A percentile compares a stretch with the other conserved stretches of the same genome.
phyloP scores from a whole-genome alignment of 2,888 invertebrate genomes.

The Plagiodera versicolora region DNA sequence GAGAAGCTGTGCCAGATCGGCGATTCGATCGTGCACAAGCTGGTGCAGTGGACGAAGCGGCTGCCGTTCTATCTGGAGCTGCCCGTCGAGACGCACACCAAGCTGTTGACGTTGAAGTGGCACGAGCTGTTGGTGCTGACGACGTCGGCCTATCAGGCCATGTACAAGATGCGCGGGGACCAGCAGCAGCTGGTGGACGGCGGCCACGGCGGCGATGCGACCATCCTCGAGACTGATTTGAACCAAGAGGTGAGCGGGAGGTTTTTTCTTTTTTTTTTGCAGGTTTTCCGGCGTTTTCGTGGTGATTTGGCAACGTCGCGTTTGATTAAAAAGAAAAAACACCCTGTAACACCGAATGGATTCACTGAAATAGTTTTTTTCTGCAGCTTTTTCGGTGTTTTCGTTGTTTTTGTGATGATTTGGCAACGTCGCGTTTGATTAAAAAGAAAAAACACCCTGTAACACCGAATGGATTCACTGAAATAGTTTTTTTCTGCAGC shows the following conservation, averaged over 20 bases:
- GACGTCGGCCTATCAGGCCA: constrained; percentile 91
- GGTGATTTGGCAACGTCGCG: too few relatives aligned
- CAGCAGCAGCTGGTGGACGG: constrained; percentile 44
- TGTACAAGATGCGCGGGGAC: constrained; percentile 60
- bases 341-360: too few relatives aligned
- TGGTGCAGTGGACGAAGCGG: constrained; percentile 98
- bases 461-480: too few relatives aligned
- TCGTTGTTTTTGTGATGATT: too few relatives aligned
- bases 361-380: too few relatives aligned
- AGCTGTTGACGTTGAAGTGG: constrained; percentile 96
- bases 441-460: too few relatives aligned
- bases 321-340: too few relatives aligned
- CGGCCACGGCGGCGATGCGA: constrained; percentile 42
- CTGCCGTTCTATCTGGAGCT: constrained; percentile 96
- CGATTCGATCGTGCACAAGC: constrained; percentile 96
- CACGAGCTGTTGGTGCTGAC: constrained; percentile 93
- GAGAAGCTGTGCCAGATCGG: constrained; percentile 94
- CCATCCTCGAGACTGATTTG: constrained; percentile 73
- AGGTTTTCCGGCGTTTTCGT: too few relatives aligned
- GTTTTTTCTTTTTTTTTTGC: too few relatives aligned
- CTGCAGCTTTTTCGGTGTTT: too few relatives aligned
- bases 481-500: too few relatives aligned
- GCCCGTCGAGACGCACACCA: constrained; percentile 93
- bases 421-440: too few relatives aligned
- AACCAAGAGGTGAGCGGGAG: constrained; percentile 78